Conservation (phyloP, 1,140 invertebrate genomes). For the Pogonus chalceus region DNA sequence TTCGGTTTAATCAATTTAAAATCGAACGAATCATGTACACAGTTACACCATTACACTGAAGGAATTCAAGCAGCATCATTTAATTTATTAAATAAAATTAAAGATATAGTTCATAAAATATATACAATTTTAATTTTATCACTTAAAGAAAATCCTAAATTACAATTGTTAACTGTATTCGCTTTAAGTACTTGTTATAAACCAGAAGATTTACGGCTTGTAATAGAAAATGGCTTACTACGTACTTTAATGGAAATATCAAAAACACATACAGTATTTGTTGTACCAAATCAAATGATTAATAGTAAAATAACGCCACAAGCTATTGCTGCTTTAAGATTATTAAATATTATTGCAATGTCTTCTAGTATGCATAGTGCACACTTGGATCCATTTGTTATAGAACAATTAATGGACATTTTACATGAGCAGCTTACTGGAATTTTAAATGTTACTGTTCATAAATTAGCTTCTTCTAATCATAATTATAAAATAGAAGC, state of each 20-base stretch:
- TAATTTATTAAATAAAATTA: slow-evolving; percentile 35
- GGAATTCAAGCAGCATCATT: slow-evolving; percentile 35
- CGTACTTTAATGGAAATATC: slow-evolving; percentile 35
- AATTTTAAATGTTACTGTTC: slow-evolving; percentile 12
- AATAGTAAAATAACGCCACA: slow-evolving; percentile 22
- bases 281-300: slow-evolving; percentile 33
- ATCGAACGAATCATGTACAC: slow-evolving; percentile 26
- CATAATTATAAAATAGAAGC: slow-evolving; percentile 4
- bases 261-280: slow-evolving; percentile 12
- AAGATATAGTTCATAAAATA: slow-evolving; percentile 36
- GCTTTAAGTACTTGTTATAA: slow-evolving; percentile 47
- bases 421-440: slow-evolving; percentile 34
- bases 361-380: slow-evolving; percentile 41
- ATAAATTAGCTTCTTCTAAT: neutral
- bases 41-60: slow-evolving; percentile 42
- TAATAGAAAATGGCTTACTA: slow-evolving; percentile 46
- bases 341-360: slow-evolving; percentile 47
- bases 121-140: slow-evolving; percentile 33
- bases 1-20: slow-evolving; percentile 43
- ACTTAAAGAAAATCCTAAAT: slow-evolving; percentile 26
- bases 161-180: slow-evolving; percentile 42
- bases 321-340: slow-evolving; percentile 34
- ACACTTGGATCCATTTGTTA: slow-evolving; percentile 35
- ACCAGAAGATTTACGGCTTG: slow-evolving; percentile 46
- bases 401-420: slow-evolving; percentile 26